These are phyloP conservation scores for Drosophila quadrilineata DNA, from an alignment of 1,140 invertebrate genomes.

Conservation along the genomic window DNA sequence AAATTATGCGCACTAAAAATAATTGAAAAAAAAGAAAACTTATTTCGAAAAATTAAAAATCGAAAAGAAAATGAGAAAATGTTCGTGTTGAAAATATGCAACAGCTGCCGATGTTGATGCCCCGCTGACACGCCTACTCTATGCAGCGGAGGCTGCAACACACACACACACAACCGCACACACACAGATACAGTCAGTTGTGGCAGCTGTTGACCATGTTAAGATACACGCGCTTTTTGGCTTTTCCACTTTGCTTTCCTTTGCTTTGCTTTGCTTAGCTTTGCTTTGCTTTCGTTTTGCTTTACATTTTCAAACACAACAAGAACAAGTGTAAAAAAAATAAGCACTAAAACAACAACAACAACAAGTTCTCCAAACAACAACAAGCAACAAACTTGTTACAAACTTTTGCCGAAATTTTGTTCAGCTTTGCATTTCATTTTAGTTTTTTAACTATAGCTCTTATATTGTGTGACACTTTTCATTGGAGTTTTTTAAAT, in stretches of 20 bases:
- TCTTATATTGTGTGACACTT: constrained; percentile 17
- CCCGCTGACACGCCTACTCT: constrained; percentile 1
- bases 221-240: constrained; percentile 57
- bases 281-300: too few species aligned
- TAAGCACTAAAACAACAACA: constrained; percentile 51
- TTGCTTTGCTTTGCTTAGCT: too few species aligned
- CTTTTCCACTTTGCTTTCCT: too few species aligned
- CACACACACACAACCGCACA: neutral
- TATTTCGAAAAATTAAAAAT: neutral
- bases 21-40: constrained; percentile 54
- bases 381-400: constrained; percentile 53
- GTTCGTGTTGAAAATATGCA: constrained; percentile 1
- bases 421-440: constrained; percentile 22
- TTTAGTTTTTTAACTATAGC: constrained; percentile 15
- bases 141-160: neutral
- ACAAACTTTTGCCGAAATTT: constrained; percentile 46
- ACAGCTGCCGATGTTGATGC: too few species aligned
- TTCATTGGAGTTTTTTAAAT: neutral
- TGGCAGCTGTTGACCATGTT: constrained; percentile 52
- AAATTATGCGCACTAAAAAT: constrained; percentile 78
- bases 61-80: neutral
- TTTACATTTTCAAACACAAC: too few species aligned
- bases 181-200: neutral
- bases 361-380: constrained; percentile 43
- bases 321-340: too few species aligned